Percentiles rank a stretch among this genome's conserved stretches.
These are phyloP conservation scores for Drosophila parabipectinata DNA, from an alignment of 1,140 invertebrate genomes.

Conservation along the genomic window DNA sequence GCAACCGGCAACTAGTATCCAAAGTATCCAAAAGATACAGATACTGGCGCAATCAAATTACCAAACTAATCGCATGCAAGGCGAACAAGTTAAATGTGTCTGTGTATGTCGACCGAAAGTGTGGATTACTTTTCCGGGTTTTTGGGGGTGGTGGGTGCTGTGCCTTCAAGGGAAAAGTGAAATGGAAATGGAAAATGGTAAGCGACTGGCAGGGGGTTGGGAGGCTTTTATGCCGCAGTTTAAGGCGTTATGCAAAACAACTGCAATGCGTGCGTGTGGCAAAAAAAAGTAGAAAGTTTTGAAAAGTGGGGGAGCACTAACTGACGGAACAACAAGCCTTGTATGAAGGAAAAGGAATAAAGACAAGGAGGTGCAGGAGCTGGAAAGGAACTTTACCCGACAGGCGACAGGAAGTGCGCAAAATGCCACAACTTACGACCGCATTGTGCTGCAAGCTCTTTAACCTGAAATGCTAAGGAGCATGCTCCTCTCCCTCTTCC, in stretches of 20 bases:
- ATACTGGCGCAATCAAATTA: constrained; percentile 74
- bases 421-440: constrained; percentile 76
- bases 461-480: constrained; percentile 47
- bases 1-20: constrained; percentile 35
- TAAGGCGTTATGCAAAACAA: constrained; percentile 68
- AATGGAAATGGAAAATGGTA: constrained; percentile 32
- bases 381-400: constrained; percentile 57
- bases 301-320: constrained; percentile 40
- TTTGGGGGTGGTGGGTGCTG: constrained; percentile 5
- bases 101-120: constrained; percentile 34
- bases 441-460: constrained; percentile 32
- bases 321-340: constrained; percentile 10
- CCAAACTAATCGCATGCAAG: constrained; percentile 80
- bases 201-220: constrained; percentile 26
- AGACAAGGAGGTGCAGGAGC: constrained; percentile 10
- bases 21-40: constrained; percentile 43
- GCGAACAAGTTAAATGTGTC: constrained; percentile 62
- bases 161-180: constrained; percentile 13
- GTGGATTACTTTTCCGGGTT: constrained; percentile 58
- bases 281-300: constrained; percentile 31
- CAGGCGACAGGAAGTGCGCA: constrained; percentile 81
- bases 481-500: neutral
- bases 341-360: neutral
- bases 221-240: constrained; percentile 21
- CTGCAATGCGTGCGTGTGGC: constrained; percentile 80